Conservation (phyloP, 1,140 invertebrate genomes). For the Drepana arcuata region DNA sequence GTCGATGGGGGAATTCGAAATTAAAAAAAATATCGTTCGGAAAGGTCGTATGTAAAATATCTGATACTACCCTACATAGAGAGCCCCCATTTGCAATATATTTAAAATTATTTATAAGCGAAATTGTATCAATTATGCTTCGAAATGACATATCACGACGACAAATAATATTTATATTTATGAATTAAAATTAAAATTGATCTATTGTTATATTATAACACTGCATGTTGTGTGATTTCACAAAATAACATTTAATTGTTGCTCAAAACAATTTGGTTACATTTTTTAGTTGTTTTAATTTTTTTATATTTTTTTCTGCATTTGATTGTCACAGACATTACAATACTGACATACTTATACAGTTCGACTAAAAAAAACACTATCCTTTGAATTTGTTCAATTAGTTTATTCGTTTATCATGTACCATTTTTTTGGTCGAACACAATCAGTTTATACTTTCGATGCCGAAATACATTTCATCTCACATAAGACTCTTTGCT, state of each 20-base stretch:
- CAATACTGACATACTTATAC: slow-evolving; percentile 12
- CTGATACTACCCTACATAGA: no score
- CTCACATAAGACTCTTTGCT: slow-evolving; percentile 61
- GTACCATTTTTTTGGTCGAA: no score
- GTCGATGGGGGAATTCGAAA: not conserved
- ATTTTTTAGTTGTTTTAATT: slow-evolving; percentile 8
- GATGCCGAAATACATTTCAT: slow-evolving; percentile 26
- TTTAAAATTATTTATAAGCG: no score
- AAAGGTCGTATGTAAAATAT: no score
- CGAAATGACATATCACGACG: slow-evolving; percentile 53
- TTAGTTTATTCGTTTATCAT: no score
- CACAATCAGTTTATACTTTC: no score
- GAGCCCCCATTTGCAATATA: no score
- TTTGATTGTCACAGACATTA: not conserved
- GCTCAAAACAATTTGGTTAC: slow-evolving; percentile 10
- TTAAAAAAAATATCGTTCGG: slow-evolving; percentile 1
- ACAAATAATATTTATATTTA: slow-evolving; percentile 46
- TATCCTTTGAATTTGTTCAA: no score
- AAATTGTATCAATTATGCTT: slow-evolving; percentile 13
- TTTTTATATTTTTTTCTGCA: slow-evolving; percentile 1
- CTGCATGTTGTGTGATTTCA: no score
- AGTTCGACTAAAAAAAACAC: no score
- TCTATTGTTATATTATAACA: slow-evolving; percentile 12
- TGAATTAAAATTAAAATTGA: slow-evolving; percentile 20
- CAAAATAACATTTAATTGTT: slow-evolving; percentile 4